A percentile compares a stretch with the other conserved stretches of the same genome.
Evolutionary conservation across 2,888 invertebrate species (phyloP).

Genomic region (Priocnemis perturbator): DNA sequence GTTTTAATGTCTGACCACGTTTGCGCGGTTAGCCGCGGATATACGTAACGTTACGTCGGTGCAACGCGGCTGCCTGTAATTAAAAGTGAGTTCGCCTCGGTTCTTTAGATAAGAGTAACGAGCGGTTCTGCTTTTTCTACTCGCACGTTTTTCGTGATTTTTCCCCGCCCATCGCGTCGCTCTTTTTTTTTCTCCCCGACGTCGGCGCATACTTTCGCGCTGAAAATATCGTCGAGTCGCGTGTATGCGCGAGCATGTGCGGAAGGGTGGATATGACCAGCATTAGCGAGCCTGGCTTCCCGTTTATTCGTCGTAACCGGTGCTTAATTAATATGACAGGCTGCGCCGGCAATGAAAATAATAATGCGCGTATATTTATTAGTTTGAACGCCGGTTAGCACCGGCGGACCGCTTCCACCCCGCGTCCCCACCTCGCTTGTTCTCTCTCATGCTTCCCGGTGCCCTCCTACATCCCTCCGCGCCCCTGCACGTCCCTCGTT

Average conservation of each 20-base stretch:
- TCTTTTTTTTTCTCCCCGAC: neutral
- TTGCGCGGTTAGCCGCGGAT: slow-evolving; percentile 24
- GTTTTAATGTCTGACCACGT: slow-evolving; percentile 15
- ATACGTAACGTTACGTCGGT: slow-evolving; percentile 22
- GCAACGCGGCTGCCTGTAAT: slow-evolving; percentile 19
- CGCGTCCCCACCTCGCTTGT: neutral
- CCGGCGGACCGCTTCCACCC: slow-evolving; percentile 8
- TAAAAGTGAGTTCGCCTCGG: slow-evolving; percentile 31
- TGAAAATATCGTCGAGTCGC: neutral
- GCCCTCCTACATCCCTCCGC: slow-evolving; percentile 1
- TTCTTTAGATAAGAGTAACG: slow-evolving; percentile 16
- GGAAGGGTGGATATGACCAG: slow-evolving; percentile 1
- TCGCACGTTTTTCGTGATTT: neutral
- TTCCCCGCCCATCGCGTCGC: too few relatives aligned
- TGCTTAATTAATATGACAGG: slow-evolving; percentile 44
- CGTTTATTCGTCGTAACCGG: slow-evolving; percentile 31
- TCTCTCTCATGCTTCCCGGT: neutral
- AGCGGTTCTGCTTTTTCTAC: slow-evolving; percentile 6
- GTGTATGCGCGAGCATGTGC: neutral
- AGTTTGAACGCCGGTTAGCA: slow-evolving; percentile 30
- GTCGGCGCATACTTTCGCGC: neutral
- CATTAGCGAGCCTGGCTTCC: slow-evolving; percentile 21
- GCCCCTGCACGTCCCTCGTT: neutral
- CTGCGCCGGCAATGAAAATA: slow-evolving; percentile 33
- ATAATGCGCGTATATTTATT: slow-evolving; percentile 38